Conservation (phyloP, 2,113 vertebrate genomes). For the Empidonax traillii region DNA sequence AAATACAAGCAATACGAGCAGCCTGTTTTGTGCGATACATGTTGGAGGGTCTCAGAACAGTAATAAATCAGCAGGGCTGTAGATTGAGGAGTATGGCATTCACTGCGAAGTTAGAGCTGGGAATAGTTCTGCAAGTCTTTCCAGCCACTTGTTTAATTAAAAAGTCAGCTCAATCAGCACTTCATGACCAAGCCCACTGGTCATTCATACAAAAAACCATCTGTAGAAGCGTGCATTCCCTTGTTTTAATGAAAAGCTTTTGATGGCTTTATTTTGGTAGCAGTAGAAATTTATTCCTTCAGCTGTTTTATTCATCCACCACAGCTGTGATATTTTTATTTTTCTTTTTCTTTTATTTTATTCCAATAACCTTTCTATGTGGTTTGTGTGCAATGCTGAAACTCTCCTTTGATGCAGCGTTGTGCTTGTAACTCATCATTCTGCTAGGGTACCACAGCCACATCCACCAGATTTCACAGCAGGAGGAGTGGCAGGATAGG, state of each 20-base stretch:
- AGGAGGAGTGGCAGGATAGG: background rate
- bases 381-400: background rate
- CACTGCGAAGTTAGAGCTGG: background rate
- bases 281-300: background rate
- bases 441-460: background rate
- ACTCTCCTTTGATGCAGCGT: background rate
- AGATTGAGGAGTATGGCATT: background rate
- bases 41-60: background rate
- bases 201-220: background rate
- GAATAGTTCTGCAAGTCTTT: slow-evolving; percentile 5
- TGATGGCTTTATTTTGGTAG: slow-evolving; percentile 19
- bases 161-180: background rate
- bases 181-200: background rate
- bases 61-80: background rate
- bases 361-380: background rate
- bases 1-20: background rate
- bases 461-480: background rate
- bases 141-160: background rate
- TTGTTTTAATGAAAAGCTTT: slow-evolving; percentile 18
- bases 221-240: background rate
- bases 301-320: background rate
- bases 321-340: background rate
- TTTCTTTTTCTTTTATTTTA: background rate
- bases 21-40: background rate
- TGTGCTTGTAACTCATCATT: background rate